Percentiles rank a stretch among this genome's conserved stretches.
Conservation (phyloP, 2,797 vertebrate species). For the Mormyrus hasselquistii region DNA sequence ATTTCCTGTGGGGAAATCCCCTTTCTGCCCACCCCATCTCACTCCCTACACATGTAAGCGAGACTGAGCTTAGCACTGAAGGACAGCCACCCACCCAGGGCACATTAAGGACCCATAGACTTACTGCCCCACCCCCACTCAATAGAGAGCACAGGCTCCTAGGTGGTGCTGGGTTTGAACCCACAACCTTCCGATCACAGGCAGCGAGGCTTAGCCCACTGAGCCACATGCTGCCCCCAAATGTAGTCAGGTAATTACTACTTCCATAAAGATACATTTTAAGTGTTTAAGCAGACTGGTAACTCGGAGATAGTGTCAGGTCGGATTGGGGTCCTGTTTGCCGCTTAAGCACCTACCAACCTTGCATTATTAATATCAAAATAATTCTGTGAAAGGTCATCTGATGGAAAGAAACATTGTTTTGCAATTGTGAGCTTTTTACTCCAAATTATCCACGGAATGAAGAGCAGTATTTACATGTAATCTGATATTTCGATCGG, state of each 20-base stretch:
- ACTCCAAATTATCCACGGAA: neutral
- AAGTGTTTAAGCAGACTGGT: neutral
- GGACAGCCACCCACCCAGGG: neutral
- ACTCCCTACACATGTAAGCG: no score
- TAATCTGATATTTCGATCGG: neutral
- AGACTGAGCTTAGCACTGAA: neutral
- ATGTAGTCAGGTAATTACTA: neutral
- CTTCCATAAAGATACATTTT: neutral
- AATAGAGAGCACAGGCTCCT: no score
- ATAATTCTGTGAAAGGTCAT: neutral
- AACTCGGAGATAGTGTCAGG: neutral
- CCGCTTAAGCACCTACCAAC: neutral
- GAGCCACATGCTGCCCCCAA: neutral
- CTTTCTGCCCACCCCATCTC: no score
- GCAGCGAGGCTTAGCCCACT: neutral
- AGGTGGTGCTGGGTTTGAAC: neutral
- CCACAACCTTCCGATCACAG: neutral
- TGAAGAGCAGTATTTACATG: neutral
- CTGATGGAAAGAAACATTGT: neutral
- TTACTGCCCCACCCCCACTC: neutral
- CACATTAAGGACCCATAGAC: neutral
- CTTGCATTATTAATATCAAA: neutral
- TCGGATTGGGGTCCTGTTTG: neutral
- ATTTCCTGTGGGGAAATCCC: no score
- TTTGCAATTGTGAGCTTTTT: neutral